Conservation (phyloP, 1,140 invertebrate genomes). For the Caenorhabditis tropicalis region DNA sequence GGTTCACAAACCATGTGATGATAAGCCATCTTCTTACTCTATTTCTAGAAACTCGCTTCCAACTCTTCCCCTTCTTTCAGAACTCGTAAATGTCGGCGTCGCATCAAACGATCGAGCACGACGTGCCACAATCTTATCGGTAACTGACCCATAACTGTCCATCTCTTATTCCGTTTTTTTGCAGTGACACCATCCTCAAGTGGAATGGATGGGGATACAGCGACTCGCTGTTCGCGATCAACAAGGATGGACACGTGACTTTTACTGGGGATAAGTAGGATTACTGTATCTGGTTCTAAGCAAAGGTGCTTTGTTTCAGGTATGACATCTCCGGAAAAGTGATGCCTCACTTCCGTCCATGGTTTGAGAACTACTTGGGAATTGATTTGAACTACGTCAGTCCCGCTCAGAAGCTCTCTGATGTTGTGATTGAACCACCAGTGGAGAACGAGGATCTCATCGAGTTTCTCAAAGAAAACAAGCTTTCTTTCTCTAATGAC, state of each 20-base stretch:
- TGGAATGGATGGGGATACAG: slow-evolving; percentile 99
- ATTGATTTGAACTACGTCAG: slow-evolving; percentile 76
- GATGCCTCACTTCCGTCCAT: slow-evolving; percentile 83
- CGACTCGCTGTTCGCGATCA: slow-evolving; percentile 82
- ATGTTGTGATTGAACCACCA: slow-evolving; percentile 25
- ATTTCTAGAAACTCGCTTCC: neutral
- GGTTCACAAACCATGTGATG: neutral
- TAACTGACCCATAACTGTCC: neutral
- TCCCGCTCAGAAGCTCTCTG: slow-evolving; percentile 72
- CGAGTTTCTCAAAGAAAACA: slow-evolving; percentile 76
- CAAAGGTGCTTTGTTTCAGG: neutral
- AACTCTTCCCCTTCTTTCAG: neutral
- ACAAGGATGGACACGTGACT: slow-evolving; percentile 76
- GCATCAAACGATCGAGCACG: slow-evolving; percentile 47
- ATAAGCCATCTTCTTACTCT: neutral
- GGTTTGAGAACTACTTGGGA: slow-evolving; percentile 81
- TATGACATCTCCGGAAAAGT: slow-evolving; percentile 76
- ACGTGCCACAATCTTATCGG: slow-evolving; percentile 30
- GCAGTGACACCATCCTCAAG: slow-evolving; percentile 77
- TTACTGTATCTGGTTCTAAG: neutral
- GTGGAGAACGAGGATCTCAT: slow-evolving; percentile 75
- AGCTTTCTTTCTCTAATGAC: slow-evolving; percentile 81
- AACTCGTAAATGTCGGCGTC: neutral
- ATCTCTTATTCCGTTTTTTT: slow-evolving; percentile 34
- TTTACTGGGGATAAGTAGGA: slow-evolving; percentile 81